Evolutionary conservation across 2,113 vertebrate species (phyloP).

Genomic region (Salvelinus fontinalis): DNA sequence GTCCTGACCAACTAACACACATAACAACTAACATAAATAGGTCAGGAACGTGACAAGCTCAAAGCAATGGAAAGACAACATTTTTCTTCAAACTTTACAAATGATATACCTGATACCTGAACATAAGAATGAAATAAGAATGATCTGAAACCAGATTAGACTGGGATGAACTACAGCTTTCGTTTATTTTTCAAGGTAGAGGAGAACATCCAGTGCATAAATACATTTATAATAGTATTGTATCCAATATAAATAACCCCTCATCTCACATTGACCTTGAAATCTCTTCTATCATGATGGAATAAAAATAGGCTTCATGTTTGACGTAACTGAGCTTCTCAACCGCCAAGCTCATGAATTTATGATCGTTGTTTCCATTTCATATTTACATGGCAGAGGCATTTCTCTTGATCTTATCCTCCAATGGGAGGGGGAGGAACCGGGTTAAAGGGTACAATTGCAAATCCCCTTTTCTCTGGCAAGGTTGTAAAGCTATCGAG

Average conservation of each 20-base stretch:
- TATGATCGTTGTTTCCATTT: not conserved
- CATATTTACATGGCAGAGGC: not conserved
- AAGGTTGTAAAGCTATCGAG: not conserved
- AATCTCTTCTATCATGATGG: not conserved
- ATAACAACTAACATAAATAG: no score
- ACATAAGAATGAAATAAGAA: no score
- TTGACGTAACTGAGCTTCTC: not conserved
- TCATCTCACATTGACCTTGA: not conserved
- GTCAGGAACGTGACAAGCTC: no score
- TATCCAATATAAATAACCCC: not conserved
- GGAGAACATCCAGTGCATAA: not conserved
- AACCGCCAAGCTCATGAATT: conserved; percentile 3
- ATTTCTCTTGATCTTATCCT: not conserved
- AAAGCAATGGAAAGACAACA: not conserved
- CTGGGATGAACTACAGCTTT: no score
- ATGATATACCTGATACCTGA: not conserved
- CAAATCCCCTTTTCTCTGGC: not conserved
- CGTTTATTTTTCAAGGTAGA: not conserved
- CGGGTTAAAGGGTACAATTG: conserved; percentile 30
- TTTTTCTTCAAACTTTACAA: not conserved
- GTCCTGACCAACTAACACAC: no score
- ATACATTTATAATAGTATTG: not conserved
- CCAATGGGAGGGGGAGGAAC: not conserved
- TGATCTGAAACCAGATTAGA: conserved; percentile 1
- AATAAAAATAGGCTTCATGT: not conserved